phyloP scores from a whole-genome alignment of 2,888 invertebrate genomes.

The Ophioninae sp. region DNA sequence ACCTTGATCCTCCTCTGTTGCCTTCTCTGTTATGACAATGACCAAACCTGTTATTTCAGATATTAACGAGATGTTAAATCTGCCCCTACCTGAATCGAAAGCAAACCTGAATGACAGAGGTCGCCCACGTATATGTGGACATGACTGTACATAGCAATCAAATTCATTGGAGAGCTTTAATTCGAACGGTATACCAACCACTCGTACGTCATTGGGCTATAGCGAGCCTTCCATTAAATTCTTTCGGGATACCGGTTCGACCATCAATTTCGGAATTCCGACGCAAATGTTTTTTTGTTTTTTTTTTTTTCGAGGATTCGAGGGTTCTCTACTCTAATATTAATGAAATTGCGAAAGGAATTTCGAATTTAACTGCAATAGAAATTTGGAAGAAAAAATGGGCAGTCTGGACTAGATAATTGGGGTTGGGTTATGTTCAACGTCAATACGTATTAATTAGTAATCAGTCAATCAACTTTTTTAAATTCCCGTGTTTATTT shows the following conservation, averaged over 20 bases:
- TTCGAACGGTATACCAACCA: constrained; percentile 9
- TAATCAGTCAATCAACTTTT: no score
- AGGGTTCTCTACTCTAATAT: no score
- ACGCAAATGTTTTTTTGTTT: neutral
- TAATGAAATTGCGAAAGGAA: no score
- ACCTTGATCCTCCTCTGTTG: constrained; percentile 31
- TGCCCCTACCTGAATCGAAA: constrained; percentile 1
- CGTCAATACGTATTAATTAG: no score
- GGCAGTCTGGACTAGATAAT: no score
- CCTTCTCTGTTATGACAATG: constrained; percentile 52
- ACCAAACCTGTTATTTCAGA: constrained; percentile 68
- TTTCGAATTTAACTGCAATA: no score
- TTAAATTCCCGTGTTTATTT: no score
- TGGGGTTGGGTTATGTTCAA: no score
- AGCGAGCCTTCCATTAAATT: neutral
- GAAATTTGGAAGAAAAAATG: no score
- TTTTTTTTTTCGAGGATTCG: neutral
- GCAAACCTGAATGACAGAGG: constrained; percentile 39
- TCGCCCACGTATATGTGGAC: neutral
- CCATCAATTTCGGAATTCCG: neutral
- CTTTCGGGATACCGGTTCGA: neutral
- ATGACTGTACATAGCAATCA: constrained; percentile 12
- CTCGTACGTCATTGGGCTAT: neutral
- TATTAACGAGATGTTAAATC: constrained; percentile 70
- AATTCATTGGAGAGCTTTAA: constrained; percentile 17